A percentile compares a stretch with the other conserved stretches of the same genome.
phyloP scores from a whole-genome alignment of 2,113 vertebrate species.

The Barbus barbus region DNA sequence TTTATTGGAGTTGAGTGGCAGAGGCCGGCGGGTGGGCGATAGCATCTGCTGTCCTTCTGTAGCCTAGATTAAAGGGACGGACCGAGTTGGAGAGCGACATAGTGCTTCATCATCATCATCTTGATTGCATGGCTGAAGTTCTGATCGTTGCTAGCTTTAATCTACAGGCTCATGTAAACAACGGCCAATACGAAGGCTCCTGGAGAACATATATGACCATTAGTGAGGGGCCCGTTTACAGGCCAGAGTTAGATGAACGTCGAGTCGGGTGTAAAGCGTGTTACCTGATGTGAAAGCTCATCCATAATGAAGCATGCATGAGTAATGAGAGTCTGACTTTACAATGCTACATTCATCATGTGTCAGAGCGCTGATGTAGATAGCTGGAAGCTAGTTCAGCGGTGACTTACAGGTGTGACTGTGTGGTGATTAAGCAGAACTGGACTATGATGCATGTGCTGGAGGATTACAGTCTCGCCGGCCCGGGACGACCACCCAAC shows the following conservation, averaged over 20 bases:
- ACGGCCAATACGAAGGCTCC: background rate
- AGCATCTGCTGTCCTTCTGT: constrained; percentile 63
- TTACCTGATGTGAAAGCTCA: background rate
- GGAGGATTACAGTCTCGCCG: constrained; percentile 74
- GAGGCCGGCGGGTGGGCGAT: constrained; percentile 64
- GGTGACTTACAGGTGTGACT: background rate
- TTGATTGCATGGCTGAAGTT: constrained; percentile 43
- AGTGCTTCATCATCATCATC: constrained; percentile 43
- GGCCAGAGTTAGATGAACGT: background rate
- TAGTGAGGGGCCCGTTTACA: background rate
- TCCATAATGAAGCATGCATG: background rate
- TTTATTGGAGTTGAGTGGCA: constrained; percentile 67
- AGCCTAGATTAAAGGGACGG: constrained; percentile 75
- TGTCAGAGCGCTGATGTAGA: background rate
- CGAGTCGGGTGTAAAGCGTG: background rate
- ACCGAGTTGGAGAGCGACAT: constrained; percentile 59
- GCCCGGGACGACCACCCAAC: constrained; percentile 76
- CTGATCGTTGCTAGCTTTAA: constrained; percentile 42
- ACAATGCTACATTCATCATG: background rate
- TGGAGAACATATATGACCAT: constrained; percentile 1
- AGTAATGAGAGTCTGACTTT: background rate
- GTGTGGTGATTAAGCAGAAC: constrained; percentile 44
- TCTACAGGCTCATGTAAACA: constrained; percentile 47
- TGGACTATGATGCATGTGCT: constrained; percentile 76
- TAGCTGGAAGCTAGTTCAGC: background rate